Percentiles rank a stretch among this genome's conserved stretches.
These are phyloP conservation scores for Orius laevigatus DNA, from an alignment of 1,140 invertebrate genomes.

Conservation along the genomic window DNA sequence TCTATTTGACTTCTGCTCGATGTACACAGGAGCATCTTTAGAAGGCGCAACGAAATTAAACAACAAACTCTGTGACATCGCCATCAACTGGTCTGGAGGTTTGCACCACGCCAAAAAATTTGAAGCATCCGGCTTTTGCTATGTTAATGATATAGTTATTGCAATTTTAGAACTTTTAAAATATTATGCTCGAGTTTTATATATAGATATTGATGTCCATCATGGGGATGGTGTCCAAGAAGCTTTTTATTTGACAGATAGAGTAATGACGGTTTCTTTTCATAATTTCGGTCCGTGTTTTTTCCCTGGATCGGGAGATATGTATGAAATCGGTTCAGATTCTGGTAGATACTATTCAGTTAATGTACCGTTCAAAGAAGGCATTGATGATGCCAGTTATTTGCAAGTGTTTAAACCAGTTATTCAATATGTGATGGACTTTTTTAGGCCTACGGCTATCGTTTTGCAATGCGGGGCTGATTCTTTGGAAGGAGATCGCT, in stretches of 20 bases:
- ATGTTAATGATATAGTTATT: conserved; percentile 98
- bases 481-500: conserved; percentile 84
- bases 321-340: conserved; percentile 93
- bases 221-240: conserved; percentile 99
- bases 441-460: conserved; percentile 90
- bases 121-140: conserved; percentile 94
- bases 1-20: conserved; percentile 95
- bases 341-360: conserved; percentile 89
- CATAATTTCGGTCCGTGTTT: conserved; percentile 98
- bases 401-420: conserved; percentile 86
- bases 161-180: conserved; percentile 92
- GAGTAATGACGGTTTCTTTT: conserved; percentile 99
- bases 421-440: conserved; percentile 89
- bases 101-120: conserved; percentile 99
- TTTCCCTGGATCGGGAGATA: conserved; percentile 95
- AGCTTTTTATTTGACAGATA: conserved; percentile 95
- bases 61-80: conserved; percentile 88
- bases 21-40: conserved; percentile 91
- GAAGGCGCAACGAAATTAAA: conserved; percentile 92
- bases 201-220: conserved; percentile 99
- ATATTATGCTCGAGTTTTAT: conserved; percentile 87
- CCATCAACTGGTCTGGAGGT: conserved; percentile 98
- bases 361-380: conserved; percentile 92
- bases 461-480: conserved; percentile 97
- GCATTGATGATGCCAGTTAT: conserved; percentile 90